phyloP scores from a whole-genome alignment of 2,797 vertebrate genomes.

The Sebastes iracundus region DNA sequence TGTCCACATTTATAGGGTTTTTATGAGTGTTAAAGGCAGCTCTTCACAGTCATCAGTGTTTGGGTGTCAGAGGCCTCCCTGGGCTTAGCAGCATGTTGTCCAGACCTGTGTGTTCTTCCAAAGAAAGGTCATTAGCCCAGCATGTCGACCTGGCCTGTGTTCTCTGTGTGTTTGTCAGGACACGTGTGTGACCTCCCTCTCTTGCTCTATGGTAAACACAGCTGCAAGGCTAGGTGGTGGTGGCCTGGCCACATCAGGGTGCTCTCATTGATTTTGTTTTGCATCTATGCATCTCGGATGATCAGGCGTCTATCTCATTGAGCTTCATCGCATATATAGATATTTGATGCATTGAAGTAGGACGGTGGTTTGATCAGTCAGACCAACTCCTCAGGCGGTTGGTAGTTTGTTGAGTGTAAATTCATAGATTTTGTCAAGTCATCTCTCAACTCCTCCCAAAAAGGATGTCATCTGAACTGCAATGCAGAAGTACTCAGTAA shows the following conservation, averaged over 20 bases:
- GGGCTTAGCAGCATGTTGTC: constrained; percentile 9
- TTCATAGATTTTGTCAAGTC: neutral
- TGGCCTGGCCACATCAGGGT: neutral
- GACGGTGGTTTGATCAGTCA: neutral
- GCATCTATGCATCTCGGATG: neutral
- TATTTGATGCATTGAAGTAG: neutral
- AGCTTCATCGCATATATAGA: neutral
- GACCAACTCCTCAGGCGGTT: neutral
- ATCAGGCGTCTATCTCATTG: neutral
- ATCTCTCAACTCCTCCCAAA: neutral
- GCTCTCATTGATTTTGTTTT: neutral
- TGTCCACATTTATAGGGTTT: neutral
- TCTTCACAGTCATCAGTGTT: neutral
- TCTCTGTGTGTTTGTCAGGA: constrained; percentile 30
- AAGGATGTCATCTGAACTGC: neutral
- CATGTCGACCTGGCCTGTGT: constrained; percentile 12
- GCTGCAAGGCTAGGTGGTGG: constrained; percentile 37
- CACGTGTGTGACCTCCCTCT: constrained; percentile 20
- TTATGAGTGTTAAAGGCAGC: neutral
- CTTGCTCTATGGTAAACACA: constrained; percentile 52
- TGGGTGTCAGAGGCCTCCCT: neutral
- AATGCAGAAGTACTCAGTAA: neutral
- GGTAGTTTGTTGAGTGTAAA: neutral
- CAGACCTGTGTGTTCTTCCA: constrained; percentile 42
- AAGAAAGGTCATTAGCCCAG: constrained; percentile 46